phyloP scores from a whole-genome alignment of 2,797 vertebrate species.

The Thamnophis elegans region DNA sequence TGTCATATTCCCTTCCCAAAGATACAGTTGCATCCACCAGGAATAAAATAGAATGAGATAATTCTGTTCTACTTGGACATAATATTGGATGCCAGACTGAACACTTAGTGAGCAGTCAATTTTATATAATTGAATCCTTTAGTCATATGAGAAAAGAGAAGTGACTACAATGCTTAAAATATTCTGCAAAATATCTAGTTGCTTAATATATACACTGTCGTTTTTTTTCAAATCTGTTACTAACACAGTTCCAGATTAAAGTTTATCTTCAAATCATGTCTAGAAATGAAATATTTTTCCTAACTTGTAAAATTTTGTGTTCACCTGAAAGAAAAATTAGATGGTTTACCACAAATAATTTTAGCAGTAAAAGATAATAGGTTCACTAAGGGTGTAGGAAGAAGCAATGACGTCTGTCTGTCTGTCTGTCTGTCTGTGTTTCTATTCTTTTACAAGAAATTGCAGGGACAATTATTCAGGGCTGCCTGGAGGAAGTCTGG shows the following conservation, averaged over 20 bases:
- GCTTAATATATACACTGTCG: neutral
- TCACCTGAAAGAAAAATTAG: neutral
- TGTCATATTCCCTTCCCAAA: neutral
- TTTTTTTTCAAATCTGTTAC: neutral
- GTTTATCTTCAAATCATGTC: neutral
- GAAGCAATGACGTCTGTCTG: neutral
- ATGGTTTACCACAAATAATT: neutral
- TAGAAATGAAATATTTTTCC: neutral
- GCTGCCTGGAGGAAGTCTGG: neutral
- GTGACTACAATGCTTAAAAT: neutral
- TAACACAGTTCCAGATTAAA: neutral
- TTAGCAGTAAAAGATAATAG: neutral
- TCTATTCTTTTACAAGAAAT: neutral
- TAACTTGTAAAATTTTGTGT: constrained; percentile 36
- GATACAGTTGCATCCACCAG: neutral
- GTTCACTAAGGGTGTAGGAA: neutral
- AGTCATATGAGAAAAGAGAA: neutral
- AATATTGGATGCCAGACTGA: neutral
- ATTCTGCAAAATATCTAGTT: neutral
- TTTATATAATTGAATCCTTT: neutral
- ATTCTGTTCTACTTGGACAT: neutral
- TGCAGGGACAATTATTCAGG: neutral
- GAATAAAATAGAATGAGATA: neutral
- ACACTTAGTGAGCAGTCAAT: neutral
- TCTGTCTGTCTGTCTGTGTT: neutral